These are phyloP conservation scores for Lagorchestes hirsutus DNA, from an alignment of 2,797 vertebrate species.

Conservation along the genomic window DNA sequence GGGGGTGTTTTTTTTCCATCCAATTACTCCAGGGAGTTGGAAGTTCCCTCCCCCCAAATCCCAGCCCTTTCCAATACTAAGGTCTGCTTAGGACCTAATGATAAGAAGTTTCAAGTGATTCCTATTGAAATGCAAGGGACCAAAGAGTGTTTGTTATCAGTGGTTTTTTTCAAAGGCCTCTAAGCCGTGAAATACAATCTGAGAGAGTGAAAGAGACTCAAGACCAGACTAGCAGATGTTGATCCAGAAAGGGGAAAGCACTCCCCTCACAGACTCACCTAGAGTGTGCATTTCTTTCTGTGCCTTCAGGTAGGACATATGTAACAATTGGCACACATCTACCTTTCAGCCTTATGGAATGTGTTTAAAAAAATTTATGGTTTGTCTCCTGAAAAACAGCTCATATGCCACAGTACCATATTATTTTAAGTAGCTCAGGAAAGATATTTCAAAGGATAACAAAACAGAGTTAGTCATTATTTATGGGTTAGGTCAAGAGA, in stretches of 20 bases:
- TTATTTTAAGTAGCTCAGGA: conserved; percentile 8
- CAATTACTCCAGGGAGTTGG: conserved; percentile 69
- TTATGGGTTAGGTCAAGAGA: conserved; percentile 40
- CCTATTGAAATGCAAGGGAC: conserved; percentile 81
- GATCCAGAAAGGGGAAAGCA: conserved; percentile 74
- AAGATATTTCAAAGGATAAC: conserved; percentile 27
- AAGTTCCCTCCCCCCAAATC: conserved; percentile 69
- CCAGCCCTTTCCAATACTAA: conserved; percentile 60
- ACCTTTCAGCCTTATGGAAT: conserved; percentile 31
- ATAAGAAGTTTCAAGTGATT: conserved; percentile 84
- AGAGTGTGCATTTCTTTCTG: conserved; percentile 57
- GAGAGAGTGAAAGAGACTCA: conserved; percentile 74
- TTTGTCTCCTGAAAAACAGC: conserved; percentile 4
- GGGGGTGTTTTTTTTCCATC: conserved; percentile 12
- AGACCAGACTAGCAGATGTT: conserved; percentile 82
- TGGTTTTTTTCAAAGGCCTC: conserved; percentile 78
- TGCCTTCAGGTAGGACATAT: conserved; percentile 66
- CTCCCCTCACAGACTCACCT: conserved; percentile 56
- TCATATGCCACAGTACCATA: neutral
- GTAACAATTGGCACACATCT: conserved; percentile 50
- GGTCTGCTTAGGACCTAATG: conserved; percentile 67
- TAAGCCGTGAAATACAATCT: conserved; percentile 81
- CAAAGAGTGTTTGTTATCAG: conserved; percentile 82
- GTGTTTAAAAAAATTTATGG: conserved; percentile 44
- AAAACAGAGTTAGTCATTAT: conserved; percentile 24